phyloP scores from a whole-genome alignment of 2,797 vertebrate species.

The Phalloptychus januarius region DNA sequence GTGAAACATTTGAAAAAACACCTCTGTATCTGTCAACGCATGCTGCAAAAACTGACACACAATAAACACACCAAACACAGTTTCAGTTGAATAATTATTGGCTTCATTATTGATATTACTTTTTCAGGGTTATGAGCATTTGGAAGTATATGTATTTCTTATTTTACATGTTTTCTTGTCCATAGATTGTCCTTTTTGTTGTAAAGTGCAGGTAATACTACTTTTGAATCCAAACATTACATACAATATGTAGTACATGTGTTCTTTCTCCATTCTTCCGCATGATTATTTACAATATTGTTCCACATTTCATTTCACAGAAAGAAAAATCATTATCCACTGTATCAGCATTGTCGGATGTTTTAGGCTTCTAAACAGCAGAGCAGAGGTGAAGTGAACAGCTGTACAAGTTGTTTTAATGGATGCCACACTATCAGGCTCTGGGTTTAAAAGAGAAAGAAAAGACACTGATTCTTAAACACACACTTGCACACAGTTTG shows the following conservation, averaged over 20 bases:
- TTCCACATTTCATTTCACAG: conserved; percentile 78
- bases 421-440: conserved; percentile 61
- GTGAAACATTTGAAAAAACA: conserved; percentile 30
- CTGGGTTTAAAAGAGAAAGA: conserved; percentile 53
- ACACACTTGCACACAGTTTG: conserved; percentile 72
- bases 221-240: conserved; percentile 74
- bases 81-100: conserved; percentile 76
- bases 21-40: neutral
- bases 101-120: conserved; percentile 80
- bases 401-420: conserved; percentile 64
- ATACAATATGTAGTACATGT: conserved; percentile 74
- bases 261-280: conserved; percentile 54
- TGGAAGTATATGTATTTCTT: conserved; percentile 76
- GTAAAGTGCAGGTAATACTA: conserved; percentile 84
- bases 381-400: conserved; percentile 35
- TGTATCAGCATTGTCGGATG: conserved; percentile 67
- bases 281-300: conserved; percentile 74
- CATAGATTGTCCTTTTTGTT: conserved; percentile 80
- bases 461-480: conserved; percentile 42
- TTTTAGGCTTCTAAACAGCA: conserved; percentile 67
- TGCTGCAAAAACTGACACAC: conserved; percentile 38
- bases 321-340: conserved; percentile 77
- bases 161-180: conserved; percentile 62
- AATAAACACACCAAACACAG: conserved; percentile 71
- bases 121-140: conserved; percentile 77